A percentile compares a stretch with the other conserved stretches of the same genome.
Conservation (phyloP, 2,113 vertebrate genomes). For the Butorides virescens region DNA sequence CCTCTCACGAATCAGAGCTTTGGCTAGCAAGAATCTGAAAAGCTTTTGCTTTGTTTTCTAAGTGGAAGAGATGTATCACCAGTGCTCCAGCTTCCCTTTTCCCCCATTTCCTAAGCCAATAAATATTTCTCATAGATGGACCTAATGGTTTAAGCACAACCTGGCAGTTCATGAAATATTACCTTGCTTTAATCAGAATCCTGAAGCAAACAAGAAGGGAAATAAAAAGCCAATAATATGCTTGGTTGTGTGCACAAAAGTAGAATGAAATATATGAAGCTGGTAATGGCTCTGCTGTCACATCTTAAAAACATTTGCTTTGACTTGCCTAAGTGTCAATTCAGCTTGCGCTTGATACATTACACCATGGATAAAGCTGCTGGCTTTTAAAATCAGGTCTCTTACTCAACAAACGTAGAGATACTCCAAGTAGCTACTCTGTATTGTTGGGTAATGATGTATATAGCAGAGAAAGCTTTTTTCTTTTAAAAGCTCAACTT, state of each 20-base stretch:
- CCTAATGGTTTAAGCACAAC: conserved; percentile 54
- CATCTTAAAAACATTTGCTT: conserved; percentile 69
- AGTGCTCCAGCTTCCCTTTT: conserved; percentile 16
- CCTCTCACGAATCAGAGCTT: background rate
- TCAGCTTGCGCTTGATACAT: conserved; percentile 55
- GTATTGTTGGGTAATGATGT: conserved; percentile 47
- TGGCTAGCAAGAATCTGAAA: background rate
- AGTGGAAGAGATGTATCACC: conserved; percentile 33
- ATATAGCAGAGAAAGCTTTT: conserved; percentile 33
- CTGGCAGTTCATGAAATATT: conserved; percentile 59
- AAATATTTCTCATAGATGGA: conserved; percentile 50
- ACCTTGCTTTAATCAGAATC: conserved; percentile 62
- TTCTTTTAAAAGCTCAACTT: conserved; percentile 49
- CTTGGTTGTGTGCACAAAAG: conserved; percentile 59
- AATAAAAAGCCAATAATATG: conserved; percentile 66
- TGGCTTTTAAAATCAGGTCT: conserved; percentile 56
- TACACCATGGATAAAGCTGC: conserved; percentile 4
- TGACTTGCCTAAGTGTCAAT: conserved; percentile 67
- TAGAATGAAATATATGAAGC: conserved; percentile 67
- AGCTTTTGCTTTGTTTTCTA: conserved; percentile 20
- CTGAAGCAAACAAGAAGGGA: conserved; percentile 55
- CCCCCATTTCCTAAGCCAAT: conserved; percentile 54
- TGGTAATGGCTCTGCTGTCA: conserved; percentile 63
- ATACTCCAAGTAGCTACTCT: conserved; percentile 41
- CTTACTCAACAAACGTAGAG: background rate